phyloP scores from a whole-genome alignment of 1,140 invertebrate genomes.

The Charaxes varanes region DNA sequence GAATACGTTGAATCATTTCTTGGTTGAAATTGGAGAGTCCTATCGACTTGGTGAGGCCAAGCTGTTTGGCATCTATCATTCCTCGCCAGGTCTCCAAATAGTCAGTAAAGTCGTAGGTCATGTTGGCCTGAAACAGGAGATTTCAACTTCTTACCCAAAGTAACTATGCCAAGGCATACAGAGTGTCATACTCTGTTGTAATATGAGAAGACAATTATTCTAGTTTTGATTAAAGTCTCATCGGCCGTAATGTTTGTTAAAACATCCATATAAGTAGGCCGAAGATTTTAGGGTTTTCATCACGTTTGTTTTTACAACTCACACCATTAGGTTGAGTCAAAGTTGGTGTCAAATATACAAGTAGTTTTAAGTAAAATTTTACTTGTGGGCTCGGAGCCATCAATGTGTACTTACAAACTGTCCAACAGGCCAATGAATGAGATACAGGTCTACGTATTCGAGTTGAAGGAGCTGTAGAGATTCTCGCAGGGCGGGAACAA shows the following conservation, averaged over 20 bases:
- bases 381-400: too few relatives aligned
- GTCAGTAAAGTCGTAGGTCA: constrained; percentile 88
- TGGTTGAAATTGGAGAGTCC: constrained; percentile 93
- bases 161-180: too few relatives aligned
- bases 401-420: constrained; percentile 51
- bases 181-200: too few relatives aligned
- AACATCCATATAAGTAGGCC: too few relatives aligned
- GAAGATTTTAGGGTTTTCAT: too few relatives aligned
- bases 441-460: constrained; percentile 85
- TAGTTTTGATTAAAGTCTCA: too few relatives aligned
- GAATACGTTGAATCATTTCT: constrained; percentile 83
- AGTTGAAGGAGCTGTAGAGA: constrained; percentile 79
- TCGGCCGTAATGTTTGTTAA: too few relatives aligned
- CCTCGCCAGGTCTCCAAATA: constrained; percentile 82
- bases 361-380: too few relatives aligned
- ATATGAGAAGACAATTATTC: too few relatives aligned
- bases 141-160: constrained; percentile 1
- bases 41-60: constrained; percentile 84
- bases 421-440: constrained; percentile 93
- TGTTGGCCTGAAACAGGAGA: neutral
- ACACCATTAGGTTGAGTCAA: too few relatives aligned
- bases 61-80: constrained; percentile 81
- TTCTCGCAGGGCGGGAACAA: constrained; percentile 76
- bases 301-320: too few relatives aligned
- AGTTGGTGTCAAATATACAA: too few relatives aligned